Base-by-base conservation (phyloP, 2,113 vertebrate genomes). In the Catharus fuscescens region DNA sequence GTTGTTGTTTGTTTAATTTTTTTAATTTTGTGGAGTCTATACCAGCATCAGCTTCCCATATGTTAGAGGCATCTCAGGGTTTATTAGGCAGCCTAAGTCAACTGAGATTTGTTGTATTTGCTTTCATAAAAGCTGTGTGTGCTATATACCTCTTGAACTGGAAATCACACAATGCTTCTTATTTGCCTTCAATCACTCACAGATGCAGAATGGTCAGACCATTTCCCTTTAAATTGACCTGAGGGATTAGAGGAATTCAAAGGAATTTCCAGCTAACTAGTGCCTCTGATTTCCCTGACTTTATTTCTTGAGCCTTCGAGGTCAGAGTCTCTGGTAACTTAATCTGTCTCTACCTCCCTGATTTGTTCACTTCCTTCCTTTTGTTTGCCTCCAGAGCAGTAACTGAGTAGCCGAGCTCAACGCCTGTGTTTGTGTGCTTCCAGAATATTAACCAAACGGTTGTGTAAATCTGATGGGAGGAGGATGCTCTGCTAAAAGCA, bases 141-240 rank as follows among this genome's bases (percentile, higher is more conserved):
- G 50, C 74, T 87, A 38, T 87, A 48, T 95, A 91, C 79, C 95
- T 94, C 92, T 95, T 84, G 88, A 95, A 92, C 59, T 80, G 86
- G 95, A 97, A 97, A 95, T 96, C 52, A 21, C 26, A 79, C 88
- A 93, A 73, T 84, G 81, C 79, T 97, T 88, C 95, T 90, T 96
- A 91, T 97, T 98, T 97, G 92, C 90, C 77, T 97, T 93, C 97
- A 96, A 97, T 98, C 95, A 97, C 82, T 96, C 93, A 18, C 97
- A 98, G 97, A 98, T 98, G 97, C 92, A 93, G 89, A 97, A 65
- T 38, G 31, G 79, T 93, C 92, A 92, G 88, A 95, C 95, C 80
- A 93, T 96, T 98, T 97, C 92, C 91, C 92, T 97, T 96, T 96
- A 96, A 96, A 97, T 5, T 85, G 94, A 92, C 97, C 96, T 95